Percentiles rank a stretch among this genome's conserved stretches.
phyloP scores from a whole-genome alignment of 2,797 vertebrate species.

The Salmo trutta region DNA sequence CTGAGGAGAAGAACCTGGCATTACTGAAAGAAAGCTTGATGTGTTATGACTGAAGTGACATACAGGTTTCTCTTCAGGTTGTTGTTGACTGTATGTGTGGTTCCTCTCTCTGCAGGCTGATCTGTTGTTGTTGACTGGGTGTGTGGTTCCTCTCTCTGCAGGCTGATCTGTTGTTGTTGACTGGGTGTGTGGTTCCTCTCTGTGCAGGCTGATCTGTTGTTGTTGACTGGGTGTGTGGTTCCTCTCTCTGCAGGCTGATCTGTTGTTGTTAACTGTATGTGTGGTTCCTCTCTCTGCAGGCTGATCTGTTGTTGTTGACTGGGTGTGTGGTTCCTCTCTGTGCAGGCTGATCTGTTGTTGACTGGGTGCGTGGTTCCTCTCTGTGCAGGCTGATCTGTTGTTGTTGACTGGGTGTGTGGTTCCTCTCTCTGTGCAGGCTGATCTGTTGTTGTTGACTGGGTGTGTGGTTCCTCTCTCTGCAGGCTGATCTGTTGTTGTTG shows the following conservation, averaged over 20 bases:
- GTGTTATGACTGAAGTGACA: not conserved
- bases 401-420: constrained; percentile 3
- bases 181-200: not conserved
- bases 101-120: not conserved
- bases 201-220: not conserved
- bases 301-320: too few species aligned
- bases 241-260: constrained; percentile 5
- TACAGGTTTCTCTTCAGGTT: not conserved
- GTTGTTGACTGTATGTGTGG: not conserved
- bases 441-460: too few species aligned
- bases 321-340: too few species aligned
- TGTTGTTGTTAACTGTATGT: not conserved
- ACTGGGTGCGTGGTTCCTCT: too few species aligned
- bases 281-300: too few species aligned
- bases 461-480: too few species aligned
- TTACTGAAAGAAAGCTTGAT: constrained; percentile 9
- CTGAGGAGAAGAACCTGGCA: constrained; percentile 6
- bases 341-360: too few species aligned
- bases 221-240: constrained; percentile 14
- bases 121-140: constrained; percentile 2
- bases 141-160: not conserved
- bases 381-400: too few species aligned
- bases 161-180: not conserved
- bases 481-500: too few species aligned
- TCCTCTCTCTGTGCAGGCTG: not conserved